A percentile compares a stretch with the other conserved stretches of the same genome.
These are phyloP conservation scores for Carposina sasakii DNA, from an alignment of 1,140 invertebrate genomes.

Conservation along the genomic window DNA sequence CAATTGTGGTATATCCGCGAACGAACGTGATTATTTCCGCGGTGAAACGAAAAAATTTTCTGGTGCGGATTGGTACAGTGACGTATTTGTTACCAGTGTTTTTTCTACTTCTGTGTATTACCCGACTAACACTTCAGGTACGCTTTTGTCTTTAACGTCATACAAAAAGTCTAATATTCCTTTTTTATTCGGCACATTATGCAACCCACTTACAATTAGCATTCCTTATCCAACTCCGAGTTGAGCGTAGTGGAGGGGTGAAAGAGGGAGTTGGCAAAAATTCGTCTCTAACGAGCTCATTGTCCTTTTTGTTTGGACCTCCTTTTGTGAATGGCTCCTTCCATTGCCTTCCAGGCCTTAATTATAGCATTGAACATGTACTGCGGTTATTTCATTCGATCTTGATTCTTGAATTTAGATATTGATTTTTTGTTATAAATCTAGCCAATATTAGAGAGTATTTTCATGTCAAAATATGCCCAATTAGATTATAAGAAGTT, in stretches of 20 bases:
- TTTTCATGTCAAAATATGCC: too few relatives aligned
- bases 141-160: too few relatives aligned
- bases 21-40: slow-evolving; percentile 24
- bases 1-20: slow-evolving; percentile 24
- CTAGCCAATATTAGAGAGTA: too few relatives aligned
- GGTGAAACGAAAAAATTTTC: too few relatives aligned
- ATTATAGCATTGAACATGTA: slow-evolving; percentile 46
- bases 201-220: slow-evolving; percentile 34
- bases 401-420: background rate
- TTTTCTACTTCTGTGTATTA: too few relatives aligned
- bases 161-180: too few relatives aligned
- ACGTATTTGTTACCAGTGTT: too few relatives aligned
- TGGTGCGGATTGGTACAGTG: too few relatives aligned
- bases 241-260: slow-evolving; percentile 10
- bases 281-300: slow-evolving; percentile 50
- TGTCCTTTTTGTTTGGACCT: slow-evolving; percentile 52
- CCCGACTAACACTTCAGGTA: too few relatives aligned
- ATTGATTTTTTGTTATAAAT: too few relatives aligned
- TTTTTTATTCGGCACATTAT: slow-evolving; percentile 16
- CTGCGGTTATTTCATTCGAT: slow-evolving; percentile 22
- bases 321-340: slow-evolving; percentile 40
- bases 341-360: slow-evolving; percentile 37
- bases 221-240: slow-evolving; percentile 31
- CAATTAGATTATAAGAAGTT: too few relatives aligned
- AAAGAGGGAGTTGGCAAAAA: slow-evolving; percentile 29